Conservation (phyloP, 1,140 invertebrate genomes). For the Macrotrachela quadricornifera region DNA sequence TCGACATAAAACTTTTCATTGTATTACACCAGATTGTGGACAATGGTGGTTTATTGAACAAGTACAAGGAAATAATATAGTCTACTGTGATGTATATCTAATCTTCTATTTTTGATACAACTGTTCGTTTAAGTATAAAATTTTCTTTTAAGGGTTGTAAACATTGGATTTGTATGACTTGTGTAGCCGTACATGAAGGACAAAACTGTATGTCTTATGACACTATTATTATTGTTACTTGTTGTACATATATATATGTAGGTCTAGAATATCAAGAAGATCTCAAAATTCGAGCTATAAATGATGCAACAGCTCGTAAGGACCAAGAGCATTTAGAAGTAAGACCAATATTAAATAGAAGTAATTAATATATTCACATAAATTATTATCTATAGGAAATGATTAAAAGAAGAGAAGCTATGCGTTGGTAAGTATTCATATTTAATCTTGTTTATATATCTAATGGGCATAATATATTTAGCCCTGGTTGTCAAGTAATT, state of each 20-base stretch:
- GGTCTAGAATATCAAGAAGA: conserved; percentile 49
- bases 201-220: conserved; percentile 47
- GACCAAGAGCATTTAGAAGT: conserved; percentile 53
- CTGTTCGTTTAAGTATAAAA: background rate
- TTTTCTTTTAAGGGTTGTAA: conserved; percentile 49
- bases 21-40: conserved; percentile 62
- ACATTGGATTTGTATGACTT: conserved; percentile 60
- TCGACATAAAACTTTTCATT: conserved; percentile 57
- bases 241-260: too few relatives aligned
- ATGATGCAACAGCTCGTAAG: conserved; percentile 43
- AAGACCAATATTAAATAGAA: background rate
- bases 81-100: background rate
- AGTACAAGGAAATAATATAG: conserved; percentile 54
- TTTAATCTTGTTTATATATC: background rate
- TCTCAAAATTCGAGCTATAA: conserved; percentile 38
- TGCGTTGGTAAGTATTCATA: conserved; percentile 58
- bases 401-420: conserved; percentile 57
- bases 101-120: conserved; percentile 54
- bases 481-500: conserved; percentile 58
- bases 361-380: background rate
- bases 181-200: conserved; percentile 63
- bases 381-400: conserved; percentile 38
- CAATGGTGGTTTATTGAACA: conserved; percentile 47
- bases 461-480: background rate
- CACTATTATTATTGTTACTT: too few relatives aligned